A percentile compares a stretch with the other conserved stretches of the same genome.
phyloP scores from a whole-genome alignment of 1,140 invertebrate genomes.

The Oscheius sp. region DNA sequence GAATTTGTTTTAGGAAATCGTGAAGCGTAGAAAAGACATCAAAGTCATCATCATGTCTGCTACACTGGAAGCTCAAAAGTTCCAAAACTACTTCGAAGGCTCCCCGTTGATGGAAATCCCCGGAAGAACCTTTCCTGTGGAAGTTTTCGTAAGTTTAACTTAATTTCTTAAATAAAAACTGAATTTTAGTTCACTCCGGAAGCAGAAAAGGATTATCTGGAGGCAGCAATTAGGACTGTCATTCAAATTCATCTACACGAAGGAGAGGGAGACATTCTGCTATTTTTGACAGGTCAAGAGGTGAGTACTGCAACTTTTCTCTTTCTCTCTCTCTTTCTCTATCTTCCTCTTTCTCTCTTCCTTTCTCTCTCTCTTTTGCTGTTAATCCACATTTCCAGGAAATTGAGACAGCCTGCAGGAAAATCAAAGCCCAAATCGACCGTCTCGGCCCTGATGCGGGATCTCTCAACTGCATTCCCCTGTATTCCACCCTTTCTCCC shows the following conservation, averaged over 20 bases:
- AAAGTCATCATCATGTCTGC: slow-evolving; percentile 99
- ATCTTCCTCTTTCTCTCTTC: slow-evolving; percentile 14
- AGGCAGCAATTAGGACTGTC: slow-evolving; percentile 96
- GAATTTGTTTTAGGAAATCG: slow-evolving; percentile 94
- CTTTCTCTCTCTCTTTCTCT: no score
- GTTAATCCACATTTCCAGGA: slow-evolving; percentile 68
- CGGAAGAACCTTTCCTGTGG: slow-evolving; percentile 89
- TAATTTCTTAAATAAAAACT: slow-evolving; percentile 8
- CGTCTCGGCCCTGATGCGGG: slow-evolving; percentile 93
- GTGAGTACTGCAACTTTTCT: no score
- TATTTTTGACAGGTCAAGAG: slow-evolving; percentile 90
- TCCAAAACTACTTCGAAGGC: slow-evolving; percentile 74
- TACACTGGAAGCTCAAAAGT: slow-evolving; percentile 98
- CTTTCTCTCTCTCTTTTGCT: background rate
- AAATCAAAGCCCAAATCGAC: slow-evolving; percentile 93
- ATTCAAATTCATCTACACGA: slow-evolving; percentile 99
- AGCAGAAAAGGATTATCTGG: slow-evolving; percentile 94
- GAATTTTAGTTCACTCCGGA: slow-evolving; percentile 81
- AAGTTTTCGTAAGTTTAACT: slow-evolving; percentile 74
- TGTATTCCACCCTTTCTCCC: slow-evolving; percentile 96
- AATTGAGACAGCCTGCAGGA: slow-evolving; percentile 98
- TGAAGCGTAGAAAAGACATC: slow-evolving; percentile 83
- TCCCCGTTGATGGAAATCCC: slow-evolving; percentile 98
- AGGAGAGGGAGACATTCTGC: slow-evolving; percentile 84
- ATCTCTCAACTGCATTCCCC: slow-evolving; percentile 93